These are phyloP conservation scores for Scarus forsteni DNA, from an alignment of 2,797 vertebrate genomes.

Conservation along the genomic window DNA sequence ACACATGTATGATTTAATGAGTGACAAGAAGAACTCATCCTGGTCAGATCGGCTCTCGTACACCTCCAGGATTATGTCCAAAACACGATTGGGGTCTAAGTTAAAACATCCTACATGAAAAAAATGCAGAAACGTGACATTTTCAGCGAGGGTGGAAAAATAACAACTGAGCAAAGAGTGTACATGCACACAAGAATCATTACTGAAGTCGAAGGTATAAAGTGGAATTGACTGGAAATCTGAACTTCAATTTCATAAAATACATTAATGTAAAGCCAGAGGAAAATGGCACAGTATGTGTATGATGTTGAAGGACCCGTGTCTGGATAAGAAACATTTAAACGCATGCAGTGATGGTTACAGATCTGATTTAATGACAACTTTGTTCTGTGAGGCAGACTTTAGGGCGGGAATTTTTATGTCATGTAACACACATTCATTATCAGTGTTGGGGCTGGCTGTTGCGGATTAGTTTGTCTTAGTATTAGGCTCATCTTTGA, in stretches of 20 bases:
- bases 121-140: background rate
- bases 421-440: no score
- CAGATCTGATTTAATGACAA: no score
- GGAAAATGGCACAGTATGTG: background rate
- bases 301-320: no score
- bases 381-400: no score
- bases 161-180: background rate
- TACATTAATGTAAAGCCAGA: background rate
- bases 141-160: background rate
- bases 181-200: background rate
- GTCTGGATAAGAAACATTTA: no score
- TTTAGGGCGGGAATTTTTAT: no score
- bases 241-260: background rate
- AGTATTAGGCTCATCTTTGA: no score
- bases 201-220: background rate
- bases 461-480: no score
- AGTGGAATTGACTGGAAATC: background rate
- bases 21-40: conserved; percentile 96
- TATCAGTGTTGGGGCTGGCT: no score
- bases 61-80: conserved; percentile 98
- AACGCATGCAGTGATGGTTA: no score
- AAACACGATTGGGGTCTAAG: conserved; percentile 96
- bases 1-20: conserved; percentile 99
- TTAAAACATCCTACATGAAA: conserved; percentile 93
- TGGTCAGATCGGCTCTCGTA: conserved; percentile 97